Evolutionary conservation across 23 tunicate genomes (phyloP).

Genomic region (Styela plicata): DNA sequence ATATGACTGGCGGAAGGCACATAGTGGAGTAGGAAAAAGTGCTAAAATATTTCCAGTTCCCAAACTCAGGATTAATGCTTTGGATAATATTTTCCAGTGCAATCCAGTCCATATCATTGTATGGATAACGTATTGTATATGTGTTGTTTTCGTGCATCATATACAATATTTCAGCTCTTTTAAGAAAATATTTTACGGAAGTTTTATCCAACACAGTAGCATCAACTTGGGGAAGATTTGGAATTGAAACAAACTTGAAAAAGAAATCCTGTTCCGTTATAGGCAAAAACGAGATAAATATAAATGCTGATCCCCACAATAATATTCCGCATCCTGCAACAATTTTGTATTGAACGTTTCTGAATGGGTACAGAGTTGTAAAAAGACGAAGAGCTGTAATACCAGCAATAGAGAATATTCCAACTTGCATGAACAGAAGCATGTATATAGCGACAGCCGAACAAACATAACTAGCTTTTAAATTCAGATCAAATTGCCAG

Average conservation of each 20-base stretch:
- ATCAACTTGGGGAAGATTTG: slow-evolving; percentile 22
- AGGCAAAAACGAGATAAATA: neutral
- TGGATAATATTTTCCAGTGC: too few species aligned
- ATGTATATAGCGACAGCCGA: neutral
- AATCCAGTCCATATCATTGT: too few species aligned
- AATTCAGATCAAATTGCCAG: neutral
- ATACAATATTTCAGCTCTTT: neutral
- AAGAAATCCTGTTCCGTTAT: neutral
- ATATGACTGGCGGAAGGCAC: neutral
- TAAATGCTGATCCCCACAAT: too few species aligned
- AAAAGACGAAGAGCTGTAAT: neutral
- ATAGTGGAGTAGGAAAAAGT: neutral
- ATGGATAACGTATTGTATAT: too few species aligned
- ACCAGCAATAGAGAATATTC: slow-evolving; percentile 1
- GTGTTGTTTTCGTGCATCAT: neutral
- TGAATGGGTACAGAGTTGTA: neutral
- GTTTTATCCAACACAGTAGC: slow-evolving; percentile 21
- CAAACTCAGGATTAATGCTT: too few species aligned
- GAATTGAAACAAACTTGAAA: neutral
- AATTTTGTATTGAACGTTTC: neutral
- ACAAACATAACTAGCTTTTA: neutral
- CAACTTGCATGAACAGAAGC: neutral
- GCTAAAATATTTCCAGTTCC: neutral
- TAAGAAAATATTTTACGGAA: neutral
- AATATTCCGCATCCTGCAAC: neutral